Evolutionary conservation across 2,797 vertebrate genomes (phyloP), one percentile per base, ranked within the genome.

Genomic region (Phyllotis vaccarum): DNA sequence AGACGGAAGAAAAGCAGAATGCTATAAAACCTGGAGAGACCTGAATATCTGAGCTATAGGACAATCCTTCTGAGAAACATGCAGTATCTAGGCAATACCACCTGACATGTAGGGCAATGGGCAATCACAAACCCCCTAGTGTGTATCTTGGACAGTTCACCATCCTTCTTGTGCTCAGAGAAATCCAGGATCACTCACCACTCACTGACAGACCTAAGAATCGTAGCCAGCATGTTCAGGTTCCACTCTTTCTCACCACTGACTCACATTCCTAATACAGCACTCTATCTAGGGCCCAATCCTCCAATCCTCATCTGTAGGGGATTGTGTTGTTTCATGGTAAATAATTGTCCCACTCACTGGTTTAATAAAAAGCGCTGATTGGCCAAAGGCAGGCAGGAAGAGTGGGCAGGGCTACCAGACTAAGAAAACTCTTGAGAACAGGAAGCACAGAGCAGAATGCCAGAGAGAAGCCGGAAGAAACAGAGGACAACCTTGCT

Each of bases 61-160:
- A 34, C 46, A 60, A 37, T 16, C 21, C 0, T 4, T 70, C 13
- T 24, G 8, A 19, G 43, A 3, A 19, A 24, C 22, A 3, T 2
- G 0, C 13, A 43, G 49, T 2, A 7, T 68, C 19, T 16, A 27
- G 82, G 19, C 3, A 24, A 24, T 37, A 21, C 21, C 82, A 16
- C 34, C 31, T 66, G 43, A 6, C 43, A 49, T 66, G 10, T 24
- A 7, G 21, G 31, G 7, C 14, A n/a, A 31, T 7, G 8, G 27
- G 37, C 1, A 22, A 1, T 37, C 52, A 54, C 72, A 74, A 85
- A 27, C 10, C n/a, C 37, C 46, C 31, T 37, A 21, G 21, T 3
- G 5, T 21, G 46, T 34, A 19, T 3, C 43, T 49, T 40, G 49
- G 8, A 49, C 70, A 29, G 82, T 31, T 7, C 24, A 54, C 27